These are phyloP conservation scores for Isurus oxyrinchus DNA, from an alignment of 2,113 vertebrate genomes.

Conservation along the genomic window DNA sequence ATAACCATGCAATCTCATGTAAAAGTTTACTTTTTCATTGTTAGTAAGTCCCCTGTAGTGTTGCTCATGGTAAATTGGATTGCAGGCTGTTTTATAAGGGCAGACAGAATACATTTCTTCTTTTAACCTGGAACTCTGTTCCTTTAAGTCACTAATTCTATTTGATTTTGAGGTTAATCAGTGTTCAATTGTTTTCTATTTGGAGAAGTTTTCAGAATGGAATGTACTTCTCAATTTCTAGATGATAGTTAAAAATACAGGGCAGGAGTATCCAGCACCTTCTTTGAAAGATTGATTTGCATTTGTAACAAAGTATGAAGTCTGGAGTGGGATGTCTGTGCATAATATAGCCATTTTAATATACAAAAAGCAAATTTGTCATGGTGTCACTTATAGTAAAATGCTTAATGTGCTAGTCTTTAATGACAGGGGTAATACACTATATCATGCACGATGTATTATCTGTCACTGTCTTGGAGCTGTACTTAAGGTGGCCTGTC, in stretches of 20 bases:
- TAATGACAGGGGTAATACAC: not conserved
- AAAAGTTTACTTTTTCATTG: not conserved
- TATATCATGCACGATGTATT: not conserved
- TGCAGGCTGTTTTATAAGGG: not conserved
- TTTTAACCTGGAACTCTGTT: not conserved
- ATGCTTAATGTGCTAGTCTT: not conserved
- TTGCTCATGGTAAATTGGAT: not conserved
- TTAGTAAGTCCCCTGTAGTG: not conserved
- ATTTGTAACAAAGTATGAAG: not conserved
- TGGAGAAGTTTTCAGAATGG: not conserved
- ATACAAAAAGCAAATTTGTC: no score
- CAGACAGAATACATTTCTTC: not conserved
- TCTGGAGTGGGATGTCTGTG: not conserved
- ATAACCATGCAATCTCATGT: not conserved
- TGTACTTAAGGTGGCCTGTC: not conserved
- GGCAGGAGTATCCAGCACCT: not conserved
- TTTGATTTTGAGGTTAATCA: not conserved
- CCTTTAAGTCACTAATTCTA: not conserved
- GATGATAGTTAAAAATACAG: not conserved
- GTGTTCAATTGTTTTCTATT: not conserved
- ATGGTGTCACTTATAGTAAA: not conserved
- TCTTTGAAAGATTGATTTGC: not conserved
- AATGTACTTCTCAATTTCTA: not conserved
- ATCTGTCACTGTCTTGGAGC: not conserved
- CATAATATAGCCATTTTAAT: not conserved